Percentiles rank a stretch among this genome's conserved stretches.
These are phyloP conservation scores for Ceratina australensis DNA, from an alignment of 1,140 invertebrate genomes.

Conservation along the genomic window DNA sequence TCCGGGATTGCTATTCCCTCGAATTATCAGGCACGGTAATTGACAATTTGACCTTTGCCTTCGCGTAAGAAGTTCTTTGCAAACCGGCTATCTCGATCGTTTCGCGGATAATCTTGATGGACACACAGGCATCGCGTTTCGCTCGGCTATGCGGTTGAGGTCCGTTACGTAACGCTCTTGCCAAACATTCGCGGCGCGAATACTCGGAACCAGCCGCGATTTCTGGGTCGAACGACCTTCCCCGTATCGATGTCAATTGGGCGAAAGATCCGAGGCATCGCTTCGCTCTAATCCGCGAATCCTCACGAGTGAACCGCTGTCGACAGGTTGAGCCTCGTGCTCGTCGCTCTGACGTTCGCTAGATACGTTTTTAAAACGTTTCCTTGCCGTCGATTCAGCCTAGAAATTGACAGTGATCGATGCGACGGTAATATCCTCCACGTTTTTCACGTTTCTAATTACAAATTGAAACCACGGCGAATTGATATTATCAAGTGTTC, in stretches of 20 bases:
- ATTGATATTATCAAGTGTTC: too few species aligned
- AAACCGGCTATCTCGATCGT: conserved; percentile 24
- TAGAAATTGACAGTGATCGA: too few species aligned
- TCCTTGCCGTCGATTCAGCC: too few species aligned
- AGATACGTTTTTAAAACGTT: conserved; percentile 12
- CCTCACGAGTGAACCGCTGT: conserved; percentile 7
- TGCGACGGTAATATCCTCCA: too few species aligned
- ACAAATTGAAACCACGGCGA: too few species aligned
- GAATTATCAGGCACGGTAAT: conserved; percentile 20
- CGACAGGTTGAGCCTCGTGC: conserved; percentile 16
- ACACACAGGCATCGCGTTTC: neutral
- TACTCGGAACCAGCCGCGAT: neutral
- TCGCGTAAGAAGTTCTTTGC: conserved; percentile 13
- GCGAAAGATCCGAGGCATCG: neutral
- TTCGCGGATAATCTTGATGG: neutral
- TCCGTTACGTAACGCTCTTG: neutral
- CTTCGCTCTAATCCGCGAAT: conserved; percentile 17
- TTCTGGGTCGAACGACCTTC: neutral
- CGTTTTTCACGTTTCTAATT: too few species aligned
- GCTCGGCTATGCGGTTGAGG: neutral
- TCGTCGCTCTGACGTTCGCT: conserved; percentile 13
- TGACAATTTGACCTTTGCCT: conserved; percentile 22
- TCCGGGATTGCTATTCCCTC: neutral
- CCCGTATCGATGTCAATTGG: conserved; percentile 12
- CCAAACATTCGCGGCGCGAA: neutral